Evolutionary conservation across 2,888 invertebrate genomes (phyloP), one percentile per base, ranked within the genome.

Genomic region (Trachelus iudaicus): DNA sequence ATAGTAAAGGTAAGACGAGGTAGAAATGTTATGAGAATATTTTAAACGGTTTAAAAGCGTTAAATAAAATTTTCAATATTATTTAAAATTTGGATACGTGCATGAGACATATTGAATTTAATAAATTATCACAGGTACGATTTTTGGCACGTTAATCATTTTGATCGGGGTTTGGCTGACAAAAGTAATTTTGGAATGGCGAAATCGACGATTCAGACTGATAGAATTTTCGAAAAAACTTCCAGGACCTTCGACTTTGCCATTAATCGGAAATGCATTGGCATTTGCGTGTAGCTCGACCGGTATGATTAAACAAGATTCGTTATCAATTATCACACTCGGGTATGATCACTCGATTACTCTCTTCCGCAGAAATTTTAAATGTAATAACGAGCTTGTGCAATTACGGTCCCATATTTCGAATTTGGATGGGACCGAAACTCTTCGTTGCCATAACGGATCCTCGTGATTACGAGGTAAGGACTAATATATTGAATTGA

Each of bases 341-440:
- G 4, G 11, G 13, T 9, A 31, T 12, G 34, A 12, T 34, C 13
- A 12, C 33, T 71, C 23, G 23, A 31, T n/a, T 34, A n/a, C 31
- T 69, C n/a, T 69, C 12, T 34, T 77, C 35, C 9, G 34, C 34
- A 85, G 85, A 86, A 40, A 79, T 78, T 11, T 74, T 86, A 73
- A 75, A 83, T 11, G 79, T 74, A 69, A 73, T 86, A 11, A 71
- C 73, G 30, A 78, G 82, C 34, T 37, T 83, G 23, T 78, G 79
- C 37, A 73, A 76, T 69, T 81, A 84, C 76, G 81, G 83, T 33
- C 77, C 84, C 33, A 82, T 83, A 1, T 81, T 81, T 75, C 84
- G 86, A 13, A 71, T 86, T 23, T 86, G 86, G 86, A 76, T 86
- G 69, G 86, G 86, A 68, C 83, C 85, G 35, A 84, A 83, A 77